Conservation (phyloP, 2,888 invertebrate genomes). For the Nematopogon swammerdamellus region DNA sequence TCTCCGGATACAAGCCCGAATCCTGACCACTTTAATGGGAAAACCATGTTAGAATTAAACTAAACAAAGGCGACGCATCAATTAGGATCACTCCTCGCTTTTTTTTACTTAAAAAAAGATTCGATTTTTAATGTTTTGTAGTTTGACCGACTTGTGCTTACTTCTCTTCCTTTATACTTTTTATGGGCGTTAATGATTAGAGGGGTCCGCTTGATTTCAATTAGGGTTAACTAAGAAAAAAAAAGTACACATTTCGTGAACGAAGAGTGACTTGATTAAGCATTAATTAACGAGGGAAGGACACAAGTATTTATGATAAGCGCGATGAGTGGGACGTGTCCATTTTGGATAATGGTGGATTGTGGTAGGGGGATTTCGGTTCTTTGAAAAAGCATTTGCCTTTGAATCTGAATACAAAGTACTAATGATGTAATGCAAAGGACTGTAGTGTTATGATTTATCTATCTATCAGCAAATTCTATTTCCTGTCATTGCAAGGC, state of each 20-base stretch:
- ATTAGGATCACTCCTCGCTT: slow-evolving; percentile 45
- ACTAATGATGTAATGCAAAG: no score
- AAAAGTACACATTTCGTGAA: background rate
- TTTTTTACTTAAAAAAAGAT: slow-evolving; percentile 35
- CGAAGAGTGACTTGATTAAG: background rate
- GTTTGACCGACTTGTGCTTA: slow-evolving; percentile 38
- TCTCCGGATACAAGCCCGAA: slow-evolving; percentile 42
- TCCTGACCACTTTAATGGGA: slow-evolving; percentile 58
- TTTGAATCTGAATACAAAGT: no score
- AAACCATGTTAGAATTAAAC: slow-evolving; percentile 59
- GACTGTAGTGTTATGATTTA: no score
- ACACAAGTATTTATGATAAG: background rate
- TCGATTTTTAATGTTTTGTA: slow-evolving; percentile 46
- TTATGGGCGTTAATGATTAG: slow-evolving; percentile 47
- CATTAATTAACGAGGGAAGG: background rate
- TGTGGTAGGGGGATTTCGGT: no score
- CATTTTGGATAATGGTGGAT: no score
- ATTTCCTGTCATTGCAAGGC: no score
- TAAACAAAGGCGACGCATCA: slow-evolving; percentile 60
- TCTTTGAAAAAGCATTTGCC: no score
- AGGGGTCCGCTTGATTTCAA: slow-evolving; percentile 50
- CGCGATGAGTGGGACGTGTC: background rate
- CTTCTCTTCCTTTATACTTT: slow-evolving; percentile 36
- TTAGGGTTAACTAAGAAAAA: slow-evolving; percentile 18
- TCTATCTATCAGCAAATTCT: no score